Conservation (phyloP, 2,797 vertebrate genomes). For the Anomalospiza imberbis region DNA sequence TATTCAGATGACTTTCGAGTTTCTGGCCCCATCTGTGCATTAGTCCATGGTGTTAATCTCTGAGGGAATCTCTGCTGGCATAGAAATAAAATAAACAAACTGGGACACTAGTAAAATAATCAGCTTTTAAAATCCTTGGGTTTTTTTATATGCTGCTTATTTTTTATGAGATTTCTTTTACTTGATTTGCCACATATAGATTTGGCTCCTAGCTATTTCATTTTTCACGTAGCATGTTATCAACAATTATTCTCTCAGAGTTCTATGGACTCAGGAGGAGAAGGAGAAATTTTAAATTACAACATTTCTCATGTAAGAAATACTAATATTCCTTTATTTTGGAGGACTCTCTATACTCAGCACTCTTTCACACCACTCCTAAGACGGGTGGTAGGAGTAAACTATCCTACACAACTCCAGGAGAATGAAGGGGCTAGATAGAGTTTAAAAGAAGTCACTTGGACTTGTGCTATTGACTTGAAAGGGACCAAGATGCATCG, state of each 20-base stretch:
- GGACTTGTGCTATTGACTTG: neutral
- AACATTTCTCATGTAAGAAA: constrained; percentile 23
- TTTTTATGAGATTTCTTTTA: constrained; percentile 62
- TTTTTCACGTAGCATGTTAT: constrained; percentile 61
- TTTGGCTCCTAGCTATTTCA: constrained; percentile 65
- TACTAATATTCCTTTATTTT: neutral
- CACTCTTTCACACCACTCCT: neutral
- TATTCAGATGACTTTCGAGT: constrained; percentile 87
- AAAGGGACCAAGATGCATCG: neutral
- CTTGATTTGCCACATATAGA: constrained; percentile 58
- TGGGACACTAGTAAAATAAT: constrained; percentile 63
- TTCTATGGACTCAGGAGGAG: constrained; percentile 18
- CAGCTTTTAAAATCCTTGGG: constrained; percentile 30
- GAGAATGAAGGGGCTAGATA: neutral
- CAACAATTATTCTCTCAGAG: constrained; percentile 5
- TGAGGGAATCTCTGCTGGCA: constrained; percentile 67
- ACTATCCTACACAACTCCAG: neutral
- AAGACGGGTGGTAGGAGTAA: neutral
- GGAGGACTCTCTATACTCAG: neutral
- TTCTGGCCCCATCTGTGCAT: constrained; percentile 76
- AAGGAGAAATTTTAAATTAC: constrained; percentile 14
- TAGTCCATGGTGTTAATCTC: constrained; percentile 70
- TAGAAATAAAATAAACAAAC: constrained; percentile 74
- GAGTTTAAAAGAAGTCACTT: neutral
- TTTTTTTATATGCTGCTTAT: constrained; percentile 39